Conservation (phyloP, 1,140 invertebrate genomes). For the Drosophila kepulauana region DNA sequence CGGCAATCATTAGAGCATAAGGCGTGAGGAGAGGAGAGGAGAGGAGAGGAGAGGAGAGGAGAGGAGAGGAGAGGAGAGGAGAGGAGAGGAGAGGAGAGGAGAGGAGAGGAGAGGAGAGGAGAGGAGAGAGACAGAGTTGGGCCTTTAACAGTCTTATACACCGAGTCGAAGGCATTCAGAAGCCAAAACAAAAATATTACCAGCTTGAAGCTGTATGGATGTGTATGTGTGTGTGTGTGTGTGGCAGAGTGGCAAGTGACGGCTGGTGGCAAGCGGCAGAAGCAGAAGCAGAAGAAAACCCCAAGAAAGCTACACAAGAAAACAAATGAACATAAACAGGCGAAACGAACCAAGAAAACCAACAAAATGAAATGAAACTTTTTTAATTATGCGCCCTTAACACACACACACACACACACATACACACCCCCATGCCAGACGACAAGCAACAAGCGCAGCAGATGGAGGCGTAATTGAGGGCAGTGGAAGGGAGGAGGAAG, state of each 20-base stretch:
- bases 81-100: too few relatives aligned
- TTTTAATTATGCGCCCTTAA: constrained; percentile 79
- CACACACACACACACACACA: constrained; percentile 26
- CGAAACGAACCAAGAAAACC: constrained; percentile 83
- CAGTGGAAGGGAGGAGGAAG: constrained; percentile 6
- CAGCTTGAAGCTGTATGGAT: background rate
- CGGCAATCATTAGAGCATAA: constrained; percentile 74
- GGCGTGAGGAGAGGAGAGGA: background rate
- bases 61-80: too few relatives aligned
- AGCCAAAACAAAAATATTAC: constrained; percentile 39
- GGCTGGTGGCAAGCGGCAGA: constrained; percentile 17
- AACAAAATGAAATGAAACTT: constrained; percentile 85
- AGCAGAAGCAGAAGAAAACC: constrained; percentile 44
- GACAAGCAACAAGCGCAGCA: background rate
- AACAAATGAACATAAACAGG: constrained; percentile 83
- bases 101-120: too few relatives aligned
- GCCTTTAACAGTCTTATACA: background rate
- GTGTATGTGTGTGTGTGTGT: too few relatives aligned
- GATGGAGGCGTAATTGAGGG: background rate
- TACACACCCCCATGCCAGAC: too few relatives aligned
- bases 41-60: too few relatives aligned
- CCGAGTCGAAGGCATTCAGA: background rate
- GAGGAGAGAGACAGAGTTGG: too few relatives aligned
- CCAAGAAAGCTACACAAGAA: constrained; percentile 79
- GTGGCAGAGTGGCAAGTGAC: constrained; percentile 10